Conservation (phyloP, 2,888 invertebrate species). For the Tuta absoluta region DNA sequence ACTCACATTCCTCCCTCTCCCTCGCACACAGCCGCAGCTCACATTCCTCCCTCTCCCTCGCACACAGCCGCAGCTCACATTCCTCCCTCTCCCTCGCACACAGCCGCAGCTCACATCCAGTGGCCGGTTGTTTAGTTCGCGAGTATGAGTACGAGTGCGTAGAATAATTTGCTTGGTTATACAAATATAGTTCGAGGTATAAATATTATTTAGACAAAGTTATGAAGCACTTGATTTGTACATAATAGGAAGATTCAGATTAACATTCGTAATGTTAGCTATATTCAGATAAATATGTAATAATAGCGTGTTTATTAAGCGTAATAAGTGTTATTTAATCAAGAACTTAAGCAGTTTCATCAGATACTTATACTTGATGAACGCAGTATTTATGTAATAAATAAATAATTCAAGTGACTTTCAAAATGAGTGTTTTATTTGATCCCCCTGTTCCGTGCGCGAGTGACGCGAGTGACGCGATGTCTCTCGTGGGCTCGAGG, state of each 20-base stretch:
- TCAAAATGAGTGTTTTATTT: background rate
- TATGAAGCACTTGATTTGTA: conserved; percentile 3
- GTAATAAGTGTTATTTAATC: conserved; percentile 6
- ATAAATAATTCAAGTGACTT: conserved; percentile 2
- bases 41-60: too few species aligned
- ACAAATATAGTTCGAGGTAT: background rate
- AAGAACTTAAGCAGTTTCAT: background rate
- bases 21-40: too few species aligned
- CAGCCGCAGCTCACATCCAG: background rate
- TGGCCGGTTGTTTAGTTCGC: too few species aligned
- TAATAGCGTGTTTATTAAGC: background rate
- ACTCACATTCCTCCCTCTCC: too few species aligned
- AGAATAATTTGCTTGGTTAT: background rate
- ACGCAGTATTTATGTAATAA: background rate
- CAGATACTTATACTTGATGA: background rate
- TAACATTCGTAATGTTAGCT: background rate
- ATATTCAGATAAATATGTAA: background rate
- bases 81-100: too few species aligned
- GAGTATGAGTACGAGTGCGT: too few species aligned
- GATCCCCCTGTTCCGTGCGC: too few species aligned
- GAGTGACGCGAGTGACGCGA: too few species aligned
- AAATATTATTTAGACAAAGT: background rate
- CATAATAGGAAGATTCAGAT: background rate
- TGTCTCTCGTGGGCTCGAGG: too few species aligned
- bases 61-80: too few species aligned